Evolutionary conservation across 37 sponge, comb jelly and placozoan genomes (phyloP).

Genomic region (Chondrilla cf. caribensis): DNA sequence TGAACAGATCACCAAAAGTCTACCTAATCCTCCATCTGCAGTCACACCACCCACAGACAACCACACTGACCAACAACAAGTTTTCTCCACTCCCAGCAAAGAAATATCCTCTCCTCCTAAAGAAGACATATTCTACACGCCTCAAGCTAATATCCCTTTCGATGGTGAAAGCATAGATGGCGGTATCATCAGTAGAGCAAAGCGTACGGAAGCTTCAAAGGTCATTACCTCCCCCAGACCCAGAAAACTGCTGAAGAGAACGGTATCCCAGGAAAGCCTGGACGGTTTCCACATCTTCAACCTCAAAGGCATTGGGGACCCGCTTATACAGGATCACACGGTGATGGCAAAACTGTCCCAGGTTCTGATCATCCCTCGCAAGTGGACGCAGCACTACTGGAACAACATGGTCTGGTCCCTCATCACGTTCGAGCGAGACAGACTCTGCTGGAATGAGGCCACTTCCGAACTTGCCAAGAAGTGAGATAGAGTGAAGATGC

Average conservation of each 20-base stretch:
- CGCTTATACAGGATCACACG: not conserved
- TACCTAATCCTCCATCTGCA: not conserved
- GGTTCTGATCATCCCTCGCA: no score
- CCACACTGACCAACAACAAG: not conserved
- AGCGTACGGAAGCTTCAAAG: not conserved
- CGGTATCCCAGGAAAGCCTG: not conserved
- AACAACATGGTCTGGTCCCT: constrained; percentile 46
- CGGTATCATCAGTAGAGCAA: not conserved
- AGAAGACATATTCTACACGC: constrained; percentile 8
- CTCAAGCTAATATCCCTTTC: not conserved
- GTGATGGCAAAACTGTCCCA: not conserved
- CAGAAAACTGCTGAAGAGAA: not conserved
- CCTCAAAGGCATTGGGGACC: not conserved
- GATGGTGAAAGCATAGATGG: not conserved
- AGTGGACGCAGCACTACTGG: constrained; percentile 52
- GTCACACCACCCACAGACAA: not conserved
- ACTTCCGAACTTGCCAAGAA: constrained; percentile 60
- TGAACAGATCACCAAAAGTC: not conserved
- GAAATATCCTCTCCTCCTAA: not conserved
- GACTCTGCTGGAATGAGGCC: constrained; percentile 73
- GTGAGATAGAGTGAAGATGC: constrained; percentile 9
- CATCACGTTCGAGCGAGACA: constrained; percentile 33
- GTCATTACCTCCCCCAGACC: not conserved
- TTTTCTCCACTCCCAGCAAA: not conserved
- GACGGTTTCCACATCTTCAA: not conserved